Percentiles rank a stretch among this genome's conserved stretches.
Evolutionary conservation across 2,113 vertebrate genomes (phyloP).

Genomic region (Anarrhichthys ocellatus): DNA sequence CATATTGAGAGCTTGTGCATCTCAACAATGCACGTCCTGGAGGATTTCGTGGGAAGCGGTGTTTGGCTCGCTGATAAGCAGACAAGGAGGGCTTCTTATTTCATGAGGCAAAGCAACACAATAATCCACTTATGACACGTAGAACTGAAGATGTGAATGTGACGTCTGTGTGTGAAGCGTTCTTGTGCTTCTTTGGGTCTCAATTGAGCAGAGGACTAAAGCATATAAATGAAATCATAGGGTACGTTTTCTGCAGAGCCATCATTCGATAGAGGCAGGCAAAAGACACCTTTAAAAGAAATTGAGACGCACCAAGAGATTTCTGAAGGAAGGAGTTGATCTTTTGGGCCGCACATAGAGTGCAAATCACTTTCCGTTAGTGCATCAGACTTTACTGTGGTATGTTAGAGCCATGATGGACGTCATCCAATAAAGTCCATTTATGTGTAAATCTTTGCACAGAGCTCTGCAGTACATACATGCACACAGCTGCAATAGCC

Average conservation of each 20-base stretch:
- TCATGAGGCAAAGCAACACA: neutral
- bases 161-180: slow-evolving; percentile 1
- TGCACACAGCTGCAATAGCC: neutral
- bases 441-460: slow-evolving; percentile 11
- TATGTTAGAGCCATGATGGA: neutral
- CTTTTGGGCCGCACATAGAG: neutral
- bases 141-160: slow-evolving; percentile 4
- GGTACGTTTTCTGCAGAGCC: neutral
- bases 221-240: neutral
- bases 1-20: neutral
- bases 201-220: neutral
- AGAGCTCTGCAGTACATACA: neutral
- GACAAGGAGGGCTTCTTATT: slow-evolving; percentile 8
- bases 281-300: neutral
- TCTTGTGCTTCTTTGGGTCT: neutral
- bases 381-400: neutral
- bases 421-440: slow-evolving; percentile 2
- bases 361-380: neutral
- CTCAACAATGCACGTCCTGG: slow-evolving; percentile 5
- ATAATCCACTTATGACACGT: slow-evolving; percentile 8
- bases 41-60: neutral
- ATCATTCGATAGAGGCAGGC: neutral
- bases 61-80: neutral
- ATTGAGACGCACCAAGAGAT: neutral
- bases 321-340: neutral